Evolutionary conservation across 2,113 vertebrate species (phyloP), one percentile per base, ranked within the genome.

Genomic region (Dissostichus mawsoni): DNA sequence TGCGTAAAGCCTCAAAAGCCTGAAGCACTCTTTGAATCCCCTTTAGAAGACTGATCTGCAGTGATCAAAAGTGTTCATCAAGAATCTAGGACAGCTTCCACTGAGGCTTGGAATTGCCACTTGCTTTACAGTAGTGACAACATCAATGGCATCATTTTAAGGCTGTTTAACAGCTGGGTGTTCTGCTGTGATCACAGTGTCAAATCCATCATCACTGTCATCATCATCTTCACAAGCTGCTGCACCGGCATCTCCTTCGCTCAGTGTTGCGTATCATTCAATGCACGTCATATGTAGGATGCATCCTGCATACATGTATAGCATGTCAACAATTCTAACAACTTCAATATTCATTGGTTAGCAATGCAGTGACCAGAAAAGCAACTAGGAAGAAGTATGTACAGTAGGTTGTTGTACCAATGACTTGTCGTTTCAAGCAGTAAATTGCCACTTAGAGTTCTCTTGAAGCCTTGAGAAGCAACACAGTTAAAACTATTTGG

Each of bases 1-100:
- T 12, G 17, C 79, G 41, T 47, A 44, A 77, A 52, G 57, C 56
- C 52, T 70, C 63, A 65, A 50, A 81, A 62, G 61, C 71, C 62
- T 45, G 36, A 77, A 74, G 47, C 36, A 2, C 45, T 33, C n/a
- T 51, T 86, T 83, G 78, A 57, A 84, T 85, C 65, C 66, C 20
- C 50, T 45, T 55, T 55, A 65, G 69, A 44, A 23, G 47, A 63
- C n/a, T 5, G 48, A 57, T 73, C 76, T 64, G n/a, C 20, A 16
- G 16, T 41, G 74, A 68, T 53, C 50, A 68, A 53, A 36, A 52
- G 45, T 55, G 57, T 57, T 73, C 17, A 25, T 82, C 36, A 74
- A 59, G 52, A 75, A 78, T 66, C 59, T 66, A 29, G 63, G 69
- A 70, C 59, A 20, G 25, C 65, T 69, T 84, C 50, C 18, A 44